A percentile compares a stretch with the other conserved stretches of the same genome.
These are phyloP conservation scores for Aleiodes leptofemur DNA, from an alignment of 2,888 invertebrate genomes.

Conservation along the genomic window DNA sequence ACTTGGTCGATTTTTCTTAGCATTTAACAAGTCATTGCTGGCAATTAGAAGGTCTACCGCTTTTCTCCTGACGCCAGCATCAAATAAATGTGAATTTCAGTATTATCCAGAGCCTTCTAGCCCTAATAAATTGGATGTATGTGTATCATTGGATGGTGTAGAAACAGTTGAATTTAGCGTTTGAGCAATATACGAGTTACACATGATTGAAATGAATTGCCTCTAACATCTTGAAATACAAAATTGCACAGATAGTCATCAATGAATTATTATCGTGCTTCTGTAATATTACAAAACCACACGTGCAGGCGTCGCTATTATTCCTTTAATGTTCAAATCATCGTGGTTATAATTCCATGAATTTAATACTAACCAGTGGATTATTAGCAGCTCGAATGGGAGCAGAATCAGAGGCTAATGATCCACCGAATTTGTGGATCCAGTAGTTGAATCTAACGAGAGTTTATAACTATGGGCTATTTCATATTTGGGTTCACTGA, in stretches of 20 bases:
- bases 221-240: constrained; percentile 50
- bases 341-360: not conserved
- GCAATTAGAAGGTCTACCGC: constrained; percentile 34
- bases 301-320: constrained; percentile 34
- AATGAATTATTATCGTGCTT: constrained; percentile 21
- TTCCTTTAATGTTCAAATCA: constrained; percentile 17
- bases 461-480: constrained; percentile 28
- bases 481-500: constrained; percentile 21
- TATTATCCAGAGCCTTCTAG: not conserved
- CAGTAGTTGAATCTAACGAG: constrained; percentile 23
- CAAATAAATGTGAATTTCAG: not conserved
- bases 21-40: constrained; percentile 30
- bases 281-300: constrained; percentile 18
- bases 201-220: constrained; percentile 58
- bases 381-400: constrained; percentile 23
- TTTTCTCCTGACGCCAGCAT: constrained; percentile 46
- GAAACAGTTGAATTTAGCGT: too few species aligned
- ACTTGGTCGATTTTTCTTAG: constrained; percentile 55
- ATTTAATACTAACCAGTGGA: constrained; percentile 11
- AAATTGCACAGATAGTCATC: constrained; percentile 50
- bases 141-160: not conserved
- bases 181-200: constrained; percentile 12
- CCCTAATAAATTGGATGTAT: not conserved
- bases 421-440: constrained; percentile 30
- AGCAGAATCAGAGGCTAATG: constrained; percentile 44